Conservation (phyloP, 1,140 invertebrate genomes). For the Drosophila mojavensis region DNA sequence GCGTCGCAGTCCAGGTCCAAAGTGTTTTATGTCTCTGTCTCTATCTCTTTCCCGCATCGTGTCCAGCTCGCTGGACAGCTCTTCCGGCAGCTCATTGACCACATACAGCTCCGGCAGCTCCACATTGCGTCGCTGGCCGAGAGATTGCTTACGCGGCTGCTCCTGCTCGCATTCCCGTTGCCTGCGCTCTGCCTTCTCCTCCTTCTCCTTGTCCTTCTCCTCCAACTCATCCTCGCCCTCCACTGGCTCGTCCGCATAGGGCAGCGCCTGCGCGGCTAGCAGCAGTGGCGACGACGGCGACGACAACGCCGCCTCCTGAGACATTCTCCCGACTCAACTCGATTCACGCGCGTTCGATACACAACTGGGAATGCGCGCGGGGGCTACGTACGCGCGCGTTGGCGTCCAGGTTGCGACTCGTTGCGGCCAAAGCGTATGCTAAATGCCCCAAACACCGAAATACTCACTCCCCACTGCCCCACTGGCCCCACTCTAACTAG, state of each 20-base stretch:
- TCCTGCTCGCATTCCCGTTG: not conserved
- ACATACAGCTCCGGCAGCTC: conserved; percentile 52
- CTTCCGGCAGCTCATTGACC: conserved; percentile 41
- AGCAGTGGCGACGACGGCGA: conserved; percentile 2
- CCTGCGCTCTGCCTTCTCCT: not conserved
- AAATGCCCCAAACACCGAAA: not conserved
- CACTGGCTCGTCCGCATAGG: conserved; percentile 50
- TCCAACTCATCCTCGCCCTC: conserved; percentile 7
- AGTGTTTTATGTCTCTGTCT: conserved; percentile 34
- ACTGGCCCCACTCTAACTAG: not conserved
- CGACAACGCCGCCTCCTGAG: not conserved
- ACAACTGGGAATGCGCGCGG: not conserved
- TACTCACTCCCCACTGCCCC: not conserved
- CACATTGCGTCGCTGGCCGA: conserved; percentile 55
- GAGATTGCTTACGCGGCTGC: conserved; percentile 39
- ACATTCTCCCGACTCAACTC: conserved; percentile 3
- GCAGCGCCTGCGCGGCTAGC: conserved; percentile 55
- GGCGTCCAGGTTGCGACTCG: conserved; percentile 44
- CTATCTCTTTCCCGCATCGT: not conserved
- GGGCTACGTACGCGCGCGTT: conserved; percentile 35
- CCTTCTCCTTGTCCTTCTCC: not conserved
- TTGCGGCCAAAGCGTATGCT: conserved; percentile 3
- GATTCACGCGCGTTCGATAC: not conserved
- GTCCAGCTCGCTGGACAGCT: conserved; percentile 8
- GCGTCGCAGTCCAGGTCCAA: conserved; percentile 59